Percentiles rank a stretch among this genome's conserved stretches.
Evolutionary conservation across 2,113 vertebrate species (phyloP).

Genomic region (Coturnix japonica): DNA sequence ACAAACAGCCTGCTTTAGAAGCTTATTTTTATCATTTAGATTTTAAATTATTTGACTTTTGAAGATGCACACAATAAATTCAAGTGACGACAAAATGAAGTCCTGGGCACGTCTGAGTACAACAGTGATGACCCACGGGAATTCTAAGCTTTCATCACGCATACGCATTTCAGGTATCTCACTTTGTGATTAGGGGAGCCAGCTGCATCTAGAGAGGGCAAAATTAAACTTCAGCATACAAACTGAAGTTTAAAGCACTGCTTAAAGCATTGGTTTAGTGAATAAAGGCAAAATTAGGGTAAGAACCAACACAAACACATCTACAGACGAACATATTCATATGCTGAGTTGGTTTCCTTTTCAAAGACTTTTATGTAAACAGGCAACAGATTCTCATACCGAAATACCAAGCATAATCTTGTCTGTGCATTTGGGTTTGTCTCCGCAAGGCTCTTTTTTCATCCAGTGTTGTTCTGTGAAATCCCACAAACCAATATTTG

Average conservation of each 20-base stretch:
- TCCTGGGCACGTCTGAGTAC: background rate
- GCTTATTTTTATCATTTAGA: background rate
- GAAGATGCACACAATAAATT: background rate
- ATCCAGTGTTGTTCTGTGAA: background rate
- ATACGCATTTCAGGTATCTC: background rate
- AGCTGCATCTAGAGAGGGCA: background rate
- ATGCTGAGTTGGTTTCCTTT: background rate
- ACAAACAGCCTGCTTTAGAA: background rate
- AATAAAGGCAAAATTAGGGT: conserved; percentile 17
- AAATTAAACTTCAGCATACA: background rate
- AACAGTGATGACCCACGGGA: background rate
- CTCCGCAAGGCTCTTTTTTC: conserved; percentile 22
- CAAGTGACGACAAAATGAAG: background rate
- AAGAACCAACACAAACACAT: background rate
- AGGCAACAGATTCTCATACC: background rate
- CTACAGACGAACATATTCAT: background rate
- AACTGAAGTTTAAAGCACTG: background rate
- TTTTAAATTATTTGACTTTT: background rate
- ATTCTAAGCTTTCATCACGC: background rate
- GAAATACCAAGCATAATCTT: conserved; percentile 1
- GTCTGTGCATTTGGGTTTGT: conserved; percentile 27
- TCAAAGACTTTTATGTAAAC: background rate
- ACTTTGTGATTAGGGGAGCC: background rate
- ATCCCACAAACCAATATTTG: conserved; percentile 6
- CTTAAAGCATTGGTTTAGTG: background rate